Evolutionary conservation across 2,888 invertebrate genomes (phyloP), one percentile per base, ranked within the genome.

Genomic region (Willowsia nigromaculata): DNA sequence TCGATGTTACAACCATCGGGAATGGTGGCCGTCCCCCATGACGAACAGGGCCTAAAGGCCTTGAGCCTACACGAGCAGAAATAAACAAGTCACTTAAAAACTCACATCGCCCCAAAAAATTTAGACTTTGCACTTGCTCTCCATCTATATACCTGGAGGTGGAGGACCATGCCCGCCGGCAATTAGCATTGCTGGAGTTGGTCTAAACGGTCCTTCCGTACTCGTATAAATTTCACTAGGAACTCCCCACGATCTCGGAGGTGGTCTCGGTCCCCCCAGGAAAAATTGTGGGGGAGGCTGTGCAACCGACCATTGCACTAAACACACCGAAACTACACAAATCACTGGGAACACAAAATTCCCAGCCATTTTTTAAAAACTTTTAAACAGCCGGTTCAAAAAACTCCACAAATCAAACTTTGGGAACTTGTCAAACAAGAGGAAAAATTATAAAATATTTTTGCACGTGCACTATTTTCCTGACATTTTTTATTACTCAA

Each of bases 141-240:
- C n/a, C n/a, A n/a, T n/a, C n/a, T 27, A 1, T 50, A 50, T 22
- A 2, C 27, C 11, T 74, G n/a, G n/a, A 85, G 74, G 74, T 76
- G 85, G 47, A 85, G 85, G 85, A 30, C 18, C 25, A 78, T 85
- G 76, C 78, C 85, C 85, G 11, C 85, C 85, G 11, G 85, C 85
- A 15, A 85, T 76, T 33, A 85, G 76, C 43, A 85, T 43, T 62
- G 47, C 76, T 18, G 85, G 78, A 47, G 40, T 27, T 18, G 65
- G 65, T 22, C 62, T 11, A 13, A 25, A 15, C 22, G 43, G 15
- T 15, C 62, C 43, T 33, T 43, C 47, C n/a, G 59, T 18, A 27
- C 30, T 85, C 15, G 76, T 78, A 18, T 37, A 25, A 76, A 85
- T 85, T 25, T 85, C 85, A 47, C 78, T 85, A 9, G 85, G 47